These are phyloP conservation scores for Notospermus geniculatus DNA, from an alignment of 1,140 invertebrate genomes.

Conservation along the genomic window DNA sequence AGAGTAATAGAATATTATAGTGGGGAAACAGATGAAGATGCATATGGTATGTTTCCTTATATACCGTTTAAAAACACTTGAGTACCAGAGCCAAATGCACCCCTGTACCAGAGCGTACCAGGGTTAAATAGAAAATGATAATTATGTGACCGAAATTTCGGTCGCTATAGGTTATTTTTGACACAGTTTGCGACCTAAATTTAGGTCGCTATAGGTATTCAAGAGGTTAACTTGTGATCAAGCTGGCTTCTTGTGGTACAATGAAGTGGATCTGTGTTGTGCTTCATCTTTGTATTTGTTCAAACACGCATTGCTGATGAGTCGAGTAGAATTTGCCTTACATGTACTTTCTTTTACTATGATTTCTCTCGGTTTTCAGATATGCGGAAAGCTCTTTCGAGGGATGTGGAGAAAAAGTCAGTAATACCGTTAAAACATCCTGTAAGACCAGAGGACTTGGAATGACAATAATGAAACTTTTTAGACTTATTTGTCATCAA, in stretches of 20 bases:
- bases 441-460: slow-evolving; percentile 92
- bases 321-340: background rate
- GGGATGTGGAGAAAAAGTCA: slow-evolving; percentile 89
- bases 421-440: slow-evolving; percentile 91
- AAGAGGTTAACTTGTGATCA: background rate
- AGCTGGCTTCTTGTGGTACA: background rate
- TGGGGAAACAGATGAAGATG: slow-evolving; percentile 87
- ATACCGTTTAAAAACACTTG: background rate
- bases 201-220: too few relatives aligned
- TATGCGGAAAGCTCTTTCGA: slow-evolving; percentile 95
- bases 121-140: background rate
- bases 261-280: background rate
- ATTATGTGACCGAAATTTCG: too few relatives aligned
- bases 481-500: too few relatives aligned
- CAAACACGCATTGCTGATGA: too few relatives aligned
- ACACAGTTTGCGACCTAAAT: too few relatives aligned
- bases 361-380: slow-evolving; percentile 68
- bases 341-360: too few relatives aligned
- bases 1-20: slow-evolving; percentile 94
- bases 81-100: background rate
- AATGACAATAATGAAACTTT: slow-evolving; percentile 56
- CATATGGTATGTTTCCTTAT: slow-evolving; percentile 74
- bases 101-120: background rate
- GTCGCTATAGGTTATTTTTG: too few relatives aligned
- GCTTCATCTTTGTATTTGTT: background rate